Base-by-base conservation (phyloP, 2,888 invertebrate species). In the Drosophila fulvimacula region DNA sequence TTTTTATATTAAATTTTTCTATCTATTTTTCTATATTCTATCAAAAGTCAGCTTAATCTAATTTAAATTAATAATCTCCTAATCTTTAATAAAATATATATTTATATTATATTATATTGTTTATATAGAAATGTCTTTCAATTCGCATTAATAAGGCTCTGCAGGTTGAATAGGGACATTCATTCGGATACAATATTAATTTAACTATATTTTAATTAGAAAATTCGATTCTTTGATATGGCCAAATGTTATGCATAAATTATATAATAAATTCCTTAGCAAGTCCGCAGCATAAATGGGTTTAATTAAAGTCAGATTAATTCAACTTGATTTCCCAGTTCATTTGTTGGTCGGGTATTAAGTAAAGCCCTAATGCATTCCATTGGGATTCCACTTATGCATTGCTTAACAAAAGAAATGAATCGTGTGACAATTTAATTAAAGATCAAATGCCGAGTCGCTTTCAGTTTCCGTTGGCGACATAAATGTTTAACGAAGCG, bases 401-500 rank as follows among this genome's bases (percentile, higher is more conserved):
- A 53, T 49, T 64, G 42, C 51, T 21, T 38, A 42, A 41, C 63
- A 62, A 55, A 55, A 34, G 38, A 55, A 51, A 57, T 36, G 55
- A 49, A 48, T 41, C 51, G 57, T 51, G n/a, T 44, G 61, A 24
- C 67, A 74, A 88, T 85, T 88, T 76, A 85, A 89, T 85, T 89
- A 85, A 80, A 85, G 77, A 79, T 69, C 73, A 82, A 73, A 88
- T 82, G 74, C 56, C 56, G 21, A 46, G 57, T 49, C 49, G 67
- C 63, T 17, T 38, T 52, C 51, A 53, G 52, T 63, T 61, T 24
- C 71, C 51, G 70, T 60, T 49, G 41, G 42, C 36, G 62, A 36
- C 77, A 82, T 89, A 76, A 84, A 82, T 85, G 79, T 73, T 89
- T 86, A 88, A 85, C 88, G 90, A 85, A 88, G 88, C 90, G 67